A percentile compares a stretch with the other conserved stretches of the same genome.
Evolutionary conservation across 2,888 invertebrate genomes (phyloP).

Genomic region (Phytoseiulus persimilis): DNA sequence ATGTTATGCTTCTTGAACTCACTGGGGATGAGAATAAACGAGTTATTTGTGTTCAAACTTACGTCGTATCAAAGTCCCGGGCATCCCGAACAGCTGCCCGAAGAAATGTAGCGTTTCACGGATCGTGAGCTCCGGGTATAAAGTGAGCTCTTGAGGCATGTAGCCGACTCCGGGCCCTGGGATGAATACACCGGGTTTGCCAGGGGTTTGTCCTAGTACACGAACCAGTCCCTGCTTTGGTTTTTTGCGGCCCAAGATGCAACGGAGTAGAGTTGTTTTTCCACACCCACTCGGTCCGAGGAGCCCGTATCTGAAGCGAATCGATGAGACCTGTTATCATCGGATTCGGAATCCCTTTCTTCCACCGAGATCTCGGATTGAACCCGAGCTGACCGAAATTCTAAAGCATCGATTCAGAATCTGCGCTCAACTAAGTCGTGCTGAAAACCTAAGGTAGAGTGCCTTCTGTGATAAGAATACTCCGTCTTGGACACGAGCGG

Average conservation of each 20-base stretch:
- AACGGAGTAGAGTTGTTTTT: conserved; percentile 85
- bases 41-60: not conserved
- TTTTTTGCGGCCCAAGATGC: conserved; percentile 77
- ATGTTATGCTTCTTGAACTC: too few species aligned
- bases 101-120: conserved; percentile 92
- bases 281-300: conserved; percentile 91
- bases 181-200: conserved; percentile 77
- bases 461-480: too few species aligned
- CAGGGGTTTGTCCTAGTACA: conserved; percentile 81
- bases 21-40: too few species aligned
- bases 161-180: conserved; percentile 92
- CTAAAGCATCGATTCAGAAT: too few species aligned
- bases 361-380: not conserved
- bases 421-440: too few species aligned
- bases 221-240: conserved; percentile 77
- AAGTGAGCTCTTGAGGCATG: conserved; percentile 67
- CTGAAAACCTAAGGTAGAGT: too few species aligned
- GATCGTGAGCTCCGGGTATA: conserved; percentile 64
- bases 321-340: too few species aligned
- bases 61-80: conserved; percentile 67
- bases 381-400: too few species aligned
- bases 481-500: too few species aligned
- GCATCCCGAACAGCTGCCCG: conserved; percentile 90
- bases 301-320: conserved; percentile 70
- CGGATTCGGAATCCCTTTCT: too few species aligned